These are phyloP conservation scores for Pterostichus niger DNA, from an alignment of 2,888 invertebrate genomes.

Conservation along the genomic window DNA sequence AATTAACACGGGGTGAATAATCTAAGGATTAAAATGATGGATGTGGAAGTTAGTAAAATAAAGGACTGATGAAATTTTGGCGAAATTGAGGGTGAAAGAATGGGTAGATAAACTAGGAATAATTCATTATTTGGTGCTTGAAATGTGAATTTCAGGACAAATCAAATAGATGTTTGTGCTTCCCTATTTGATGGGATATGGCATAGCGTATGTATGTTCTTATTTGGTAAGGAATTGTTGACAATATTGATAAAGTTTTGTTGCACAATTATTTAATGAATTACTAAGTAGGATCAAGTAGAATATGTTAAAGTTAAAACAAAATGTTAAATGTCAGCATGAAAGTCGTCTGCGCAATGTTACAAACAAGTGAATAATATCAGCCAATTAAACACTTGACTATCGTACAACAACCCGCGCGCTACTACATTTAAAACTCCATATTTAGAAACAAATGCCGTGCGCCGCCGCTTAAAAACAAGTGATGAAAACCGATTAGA, in stretches of 20 bases:
- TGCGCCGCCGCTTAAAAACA: slow-evolving; percentile 18
- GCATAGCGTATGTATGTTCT: too few relatives aligned
- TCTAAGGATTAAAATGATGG: too few relatives aligned
- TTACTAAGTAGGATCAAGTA: slow-evolving; percentile 3
- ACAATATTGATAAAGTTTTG: not conserved
- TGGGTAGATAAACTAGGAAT: too few relatives aligned
- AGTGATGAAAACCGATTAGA: slow-evolving; percentile 58
- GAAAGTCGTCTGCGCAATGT: slow-evolving; percentile 11
- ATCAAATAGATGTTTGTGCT: too few relatives aligned
- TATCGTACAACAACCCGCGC: slow-evolving; percentile 27
- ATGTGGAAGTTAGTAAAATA: too few relatives aligned
- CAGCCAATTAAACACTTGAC: slow-evolving; percentile 39
- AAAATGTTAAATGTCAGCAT: slow-evolving; percentile 13
- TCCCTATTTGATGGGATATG: too few relatives aligned
- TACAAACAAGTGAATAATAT: slow-evolving; percentile 47
- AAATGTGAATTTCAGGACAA: too few relatives aligned
- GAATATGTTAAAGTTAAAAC: not conserved
- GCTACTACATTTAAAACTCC: slow-evolving; percentile 44
- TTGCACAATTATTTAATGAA: slow-evolving; percentile 18
- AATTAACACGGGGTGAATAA: too few relatives aligned
- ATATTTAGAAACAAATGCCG: slow-evolving; percentile 52
- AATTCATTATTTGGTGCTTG: too few relatives aligned
- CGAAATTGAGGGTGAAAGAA: too few relatives aligned
- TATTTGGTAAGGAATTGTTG: not conserved
- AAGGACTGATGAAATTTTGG: too few relatives aligned